These are phyloP conservation scores for Charanyca ferruginea DNA, from an alignment of 2,888 invertebrate species.

Conservation along the genomic window DNA sequence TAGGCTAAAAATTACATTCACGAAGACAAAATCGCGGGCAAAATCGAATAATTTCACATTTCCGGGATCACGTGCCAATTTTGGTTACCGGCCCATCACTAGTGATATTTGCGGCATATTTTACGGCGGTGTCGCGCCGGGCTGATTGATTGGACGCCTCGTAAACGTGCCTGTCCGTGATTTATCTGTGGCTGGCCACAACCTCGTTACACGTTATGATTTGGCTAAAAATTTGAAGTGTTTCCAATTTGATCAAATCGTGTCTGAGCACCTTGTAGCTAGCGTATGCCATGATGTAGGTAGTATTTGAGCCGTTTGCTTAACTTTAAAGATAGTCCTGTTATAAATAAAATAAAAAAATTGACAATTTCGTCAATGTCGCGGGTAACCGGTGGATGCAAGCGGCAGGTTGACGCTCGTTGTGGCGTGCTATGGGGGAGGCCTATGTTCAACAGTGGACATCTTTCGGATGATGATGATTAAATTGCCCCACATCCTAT, in stretches of 20 bases:
- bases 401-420: no score
- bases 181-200: conserved; percentile 62
- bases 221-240: conserved; percentile 27
- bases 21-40: not conserved
- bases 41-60: not conserved
- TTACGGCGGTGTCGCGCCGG: conserved; percentile 69
- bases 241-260: not conserved
- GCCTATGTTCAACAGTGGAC: no score
- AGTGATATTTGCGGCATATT: conserved; percentile 66
- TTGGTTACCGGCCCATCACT: conserved; percentile 41
- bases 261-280: not conserved
- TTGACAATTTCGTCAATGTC: no score
- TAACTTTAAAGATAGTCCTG: no score
- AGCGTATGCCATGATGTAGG: no score
- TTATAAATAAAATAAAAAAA: no score
- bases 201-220: conserved; percentile 52
- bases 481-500: no score
- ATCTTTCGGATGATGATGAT: no score
- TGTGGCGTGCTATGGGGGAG: no score
- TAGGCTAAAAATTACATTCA: no score
- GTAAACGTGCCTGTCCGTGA: conserved; percentile 74
- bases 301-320: no score
- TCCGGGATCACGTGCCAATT: conserved; percentile 38
- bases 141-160: conserved; percentile 79
- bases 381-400: no score